Percentiles rank a stretch among this genome's conserved stretches.
Evolutionary conservation across 37 sponge, comb jelly and placozoan genomes (phyloP).

Genomic region (Hexactinellida sp.): DNA sequence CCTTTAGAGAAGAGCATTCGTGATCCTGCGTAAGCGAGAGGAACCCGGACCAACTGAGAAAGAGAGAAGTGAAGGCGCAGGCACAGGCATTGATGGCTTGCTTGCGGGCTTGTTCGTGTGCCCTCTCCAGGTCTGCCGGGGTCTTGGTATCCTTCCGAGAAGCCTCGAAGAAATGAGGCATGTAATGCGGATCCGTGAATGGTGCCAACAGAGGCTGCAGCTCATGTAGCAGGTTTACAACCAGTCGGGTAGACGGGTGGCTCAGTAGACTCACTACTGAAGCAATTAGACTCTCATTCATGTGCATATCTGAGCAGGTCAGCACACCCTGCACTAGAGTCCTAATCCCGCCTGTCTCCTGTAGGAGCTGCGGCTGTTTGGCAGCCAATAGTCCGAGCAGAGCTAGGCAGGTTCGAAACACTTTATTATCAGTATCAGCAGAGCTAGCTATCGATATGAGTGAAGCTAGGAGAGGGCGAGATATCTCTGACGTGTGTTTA

Average conservation of each 20-base stretch:
- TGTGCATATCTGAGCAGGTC: background rate
- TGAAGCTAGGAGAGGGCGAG: background rate
- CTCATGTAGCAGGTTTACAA: background rate
- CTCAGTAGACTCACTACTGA: background rate
- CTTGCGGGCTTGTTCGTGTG: background rate
- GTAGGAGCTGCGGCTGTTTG: background rate
- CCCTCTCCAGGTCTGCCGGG: background rate
- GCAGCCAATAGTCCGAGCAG: background rate
- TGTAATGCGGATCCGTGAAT: background rate
- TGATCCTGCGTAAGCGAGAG: background rate
- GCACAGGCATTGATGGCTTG: background rate
- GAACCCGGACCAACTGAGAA: background rate
- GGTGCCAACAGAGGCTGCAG: background rate
- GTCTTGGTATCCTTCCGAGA: background rate
- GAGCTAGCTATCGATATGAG: background rate
- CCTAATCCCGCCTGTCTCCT: background rate
- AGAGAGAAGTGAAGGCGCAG: background rate
- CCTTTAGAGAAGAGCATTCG: background rate
- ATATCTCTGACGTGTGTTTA: background rate
- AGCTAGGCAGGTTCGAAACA: background rate
- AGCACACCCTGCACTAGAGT: background rate
- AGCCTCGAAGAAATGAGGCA: background rate
- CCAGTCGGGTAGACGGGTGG: background rate
- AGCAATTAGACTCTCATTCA: background rate
- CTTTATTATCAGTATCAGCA: background rate